Evolutionary conservation across 1,140 invertebrate species (phyloP).

Genomic region (Caerostris darwini): DNA sequence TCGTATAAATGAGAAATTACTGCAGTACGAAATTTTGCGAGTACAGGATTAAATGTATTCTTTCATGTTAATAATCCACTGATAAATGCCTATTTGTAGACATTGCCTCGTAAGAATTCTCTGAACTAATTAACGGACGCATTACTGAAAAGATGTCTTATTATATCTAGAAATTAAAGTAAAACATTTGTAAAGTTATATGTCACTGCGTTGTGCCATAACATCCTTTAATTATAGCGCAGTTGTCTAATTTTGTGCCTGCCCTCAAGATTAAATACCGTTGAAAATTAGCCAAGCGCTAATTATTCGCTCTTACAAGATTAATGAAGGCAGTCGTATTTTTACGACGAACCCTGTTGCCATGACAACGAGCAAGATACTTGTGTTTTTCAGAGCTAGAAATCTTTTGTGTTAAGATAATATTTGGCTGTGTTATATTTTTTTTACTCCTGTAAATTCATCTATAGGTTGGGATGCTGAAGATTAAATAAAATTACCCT

Average conservation of each 20-base stretch:
- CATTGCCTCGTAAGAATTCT: neutral
- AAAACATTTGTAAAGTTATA: conserved; percentile 43
- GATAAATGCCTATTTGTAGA: neutral
- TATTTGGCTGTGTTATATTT: neutral
- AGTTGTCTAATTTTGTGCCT: conserved; percentile 62
- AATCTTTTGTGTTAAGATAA: conserved; percentile 46
- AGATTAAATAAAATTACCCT: conserved; percentile 1
- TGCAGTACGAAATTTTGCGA: no score
- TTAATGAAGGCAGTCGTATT: conserved; percentile 64
- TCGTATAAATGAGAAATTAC: no score
- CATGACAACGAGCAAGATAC: conserved; percentile 25
- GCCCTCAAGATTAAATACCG: conserved; percentile 70
- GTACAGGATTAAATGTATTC: no score
- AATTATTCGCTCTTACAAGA: conserved; percentile 67
- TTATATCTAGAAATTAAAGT: conserved; percentile 24
- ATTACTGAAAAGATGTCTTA: neutral
- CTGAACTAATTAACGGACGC: conserved; percentile 17
- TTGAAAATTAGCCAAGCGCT: conserved; percentile 71
- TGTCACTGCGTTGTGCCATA: conserved; percentile 58
- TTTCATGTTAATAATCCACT: neutral
- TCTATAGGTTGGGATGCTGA: neutral
- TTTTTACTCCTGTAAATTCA: neutral
- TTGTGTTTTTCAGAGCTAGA: conserved; percentile 38
- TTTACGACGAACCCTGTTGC: conserved; percentile 27
- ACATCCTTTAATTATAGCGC: conserved; percentile 62